Evolutionary conservation across 2,888 invertebrate genomes (phyloP), one percentile per base, ranked within the genome.

Genomic region (Acanthoscelides obtectus): DNA sequence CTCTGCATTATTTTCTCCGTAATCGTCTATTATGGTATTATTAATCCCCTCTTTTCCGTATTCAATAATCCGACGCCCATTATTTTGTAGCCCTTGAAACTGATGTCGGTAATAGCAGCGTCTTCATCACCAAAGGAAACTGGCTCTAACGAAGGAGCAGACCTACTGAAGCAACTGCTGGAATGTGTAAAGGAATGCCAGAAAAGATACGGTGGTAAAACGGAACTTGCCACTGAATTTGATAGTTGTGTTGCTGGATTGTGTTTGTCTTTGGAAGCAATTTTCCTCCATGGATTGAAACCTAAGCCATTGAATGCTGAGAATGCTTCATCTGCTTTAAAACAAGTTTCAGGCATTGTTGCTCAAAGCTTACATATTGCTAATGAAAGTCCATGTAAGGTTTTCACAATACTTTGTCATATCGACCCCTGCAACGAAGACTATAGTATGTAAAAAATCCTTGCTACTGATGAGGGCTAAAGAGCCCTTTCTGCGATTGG

Each of bases 141-240:
- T 80, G 85, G 88, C 78, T 80, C 81, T 67, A 88, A 88, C 77
- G 88, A 87, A 81, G 87, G 89, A 3, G 89, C 90, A 83, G 86
- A 87, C 79, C 84, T 91, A 68, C 85, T 93, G 70, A 89, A 89
- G 76, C 90, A 92, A 78, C 87, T 95, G 66, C 86, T 92, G 66
- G 90, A 89, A 79, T 91, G 93, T 81, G 92, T 94, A 17, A 93
- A 95, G 86, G 91, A 92, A 83, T 96, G 96, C 83, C 95, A 95
- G 82, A 90, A 89, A 76, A 88, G 94, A 72, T 98, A 94, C 87
- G 95, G 95, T 77, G 95, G 95, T 4, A 92, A 94, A 84, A 92
- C 93, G 69, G 96, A 97, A 84, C 86, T 98, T 72, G 97, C 97
- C 0, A 95, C 97, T 19, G 97, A 98, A 85, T 91, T 92, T 80